Evolutionary conservation across 2,888 invertebrate species (phyloP), one percentile per base, ranked within the genome.

Genomic region (Orgyia antiqua): DNA sequence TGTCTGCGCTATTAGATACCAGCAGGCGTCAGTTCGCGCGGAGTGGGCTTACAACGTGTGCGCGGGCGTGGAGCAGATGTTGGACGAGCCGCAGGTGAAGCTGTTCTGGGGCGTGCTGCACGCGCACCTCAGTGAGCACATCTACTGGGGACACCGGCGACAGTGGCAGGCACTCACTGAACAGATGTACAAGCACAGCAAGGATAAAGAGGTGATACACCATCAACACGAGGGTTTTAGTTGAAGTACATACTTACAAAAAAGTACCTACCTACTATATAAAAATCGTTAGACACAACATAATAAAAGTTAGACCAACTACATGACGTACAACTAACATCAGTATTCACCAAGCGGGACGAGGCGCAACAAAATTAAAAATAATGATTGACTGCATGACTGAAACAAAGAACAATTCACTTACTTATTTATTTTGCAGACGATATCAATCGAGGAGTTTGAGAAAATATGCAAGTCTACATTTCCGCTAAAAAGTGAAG

Each of bases 31-130:
- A 2, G 73, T 86, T 12, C 79, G 87, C n/a, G 84, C 83, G 0
- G 87, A 87, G 40, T 87, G 87, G 87, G 82, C 87, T 4, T 87
- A 87, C 66, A 87, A 86, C 52, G 52, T 87, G 42, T 86, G 84
- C 57, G 80, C 80, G 1, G 77, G 83, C 25, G 83, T 75, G 0
- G 84, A 84, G 39, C 83, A 80, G 51, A 73, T 75, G 77, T 59
- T 83, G 30, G 87, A 87, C 48, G 87, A 87, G 56, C 76, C 79
- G 4, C 76, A 75, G 20, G 79, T 86, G 31, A 71, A 71, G 47
- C 43, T 87, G 50, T 86, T 86, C 64, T 84, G 86, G 80, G 83
- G 80, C 1, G 78, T 64, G 32, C 58, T 87, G 28, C 79, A 75
- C 48, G 78, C 71, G 0, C 75, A 69, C 18, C 71, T 82, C 27